A percentile compares a stretch with the other conserved stretches of the same genome.
Conservation (phyloP, 2,888 invertebrate species). For the Nemotelus pantherinus region DNA sequence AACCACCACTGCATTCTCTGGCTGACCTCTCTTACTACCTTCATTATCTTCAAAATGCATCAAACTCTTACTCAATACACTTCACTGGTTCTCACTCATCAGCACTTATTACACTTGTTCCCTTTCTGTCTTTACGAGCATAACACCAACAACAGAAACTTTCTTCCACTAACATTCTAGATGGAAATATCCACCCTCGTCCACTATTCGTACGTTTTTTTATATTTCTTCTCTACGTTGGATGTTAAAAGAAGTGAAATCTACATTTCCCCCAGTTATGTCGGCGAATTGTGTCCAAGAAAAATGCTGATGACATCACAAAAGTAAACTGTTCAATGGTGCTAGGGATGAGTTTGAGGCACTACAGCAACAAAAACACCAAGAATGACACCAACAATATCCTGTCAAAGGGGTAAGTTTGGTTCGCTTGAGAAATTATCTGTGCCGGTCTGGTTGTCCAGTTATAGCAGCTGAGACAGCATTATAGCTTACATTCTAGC, state of each 20-base stretch:
- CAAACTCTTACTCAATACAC: neutral
- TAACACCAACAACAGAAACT: neutral
- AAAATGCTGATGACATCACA: slow-evolving; percentile 35
- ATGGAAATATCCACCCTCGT: too few relatives aligned
- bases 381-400: too few relatives aligned
- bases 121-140: neutral
- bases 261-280: neutral
- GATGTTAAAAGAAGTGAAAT: too few relatives aligned
- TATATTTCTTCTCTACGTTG: too few relatives aligned
- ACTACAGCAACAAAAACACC: slow-evolving; percentile 6
- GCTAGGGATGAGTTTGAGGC: neutral
- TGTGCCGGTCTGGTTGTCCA: slow-evolving; percentile 38
- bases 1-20: too few relatives aligned
- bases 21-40: too few relatives aligned
- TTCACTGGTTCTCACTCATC: slow-evolving; percentile 16
- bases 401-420: slow-evolving; percentile 46
- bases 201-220: too few relatives aligned
- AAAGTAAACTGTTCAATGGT: slow-evolving; percentile 4
- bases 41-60: neutral
- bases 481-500: slow-evolving; percentile 3
- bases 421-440: slow-evolving; percentile 48
- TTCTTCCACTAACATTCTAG: too few relatives aligned
- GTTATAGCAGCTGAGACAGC: slow-evolving; percentile 32
- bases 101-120: neutral
- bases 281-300: neutral